Evolutionary conservation across 2,797 vertebrate genomes (phyloP).

Genomic region (Thunnus albacares): DNA sequence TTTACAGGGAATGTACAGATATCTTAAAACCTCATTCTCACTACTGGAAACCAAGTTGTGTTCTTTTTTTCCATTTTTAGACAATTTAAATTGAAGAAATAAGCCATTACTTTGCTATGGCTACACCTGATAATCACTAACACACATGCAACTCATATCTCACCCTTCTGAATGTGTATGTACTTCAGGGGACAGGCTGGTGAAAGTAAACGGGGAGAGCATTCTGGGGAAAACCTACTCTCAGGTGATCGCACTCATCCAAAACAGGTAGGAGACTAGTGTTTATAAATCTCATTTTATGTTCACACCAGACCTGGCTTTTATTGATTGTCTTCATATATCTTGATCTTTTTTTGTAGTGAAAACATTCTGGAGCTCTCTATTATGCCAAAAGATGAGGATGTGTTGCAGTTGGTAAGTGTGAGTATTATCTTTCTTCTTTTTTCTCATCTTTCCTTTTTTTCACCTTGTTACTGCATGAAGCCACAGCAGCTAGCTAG

Average conservation of each 20-base stretch:
- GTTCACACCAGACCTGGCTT: neutral
- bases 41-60: no score
- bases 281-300: neutral
- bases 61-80: no score
- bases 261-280: slow-evolving; percentile 90
- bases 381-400: slow-evolving; percentile 97
- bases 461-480: slow-evolving; percentile 7
- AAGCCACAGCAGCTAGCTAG: slow-evolving; percentile 1
- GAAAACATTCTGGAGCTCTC: slow-evolving; percentile 92
- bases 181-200: slow-evolving; percentile 92
- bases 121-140: no score
- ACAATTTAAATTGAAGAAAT: neutral
- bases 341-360: slow-evolving; percentile 73
- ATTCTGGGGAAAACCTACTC: slow-evolving; percentile 97
- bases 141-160: neutral
- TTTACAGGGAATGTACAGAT: no score
- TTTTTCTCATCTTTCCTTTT: slow-evolving; percentile 59
- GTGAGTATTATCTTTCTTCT: slow-evolving; percentile 82
- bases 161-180: slow-evolving; percentile 16
- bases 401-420: slow-evolving; percentile 98
- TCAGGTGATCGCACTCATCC: slow-evolving; percentile 96
- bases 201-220: slow-evolving; percentile 95
- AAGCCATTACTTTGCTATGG: neutral
- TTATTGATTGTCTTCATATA: neutral
- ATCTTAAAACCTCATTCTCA: no score